Conservation (phyloP, 2,797 vertebrate species). For the Tachyglossus aculeatus region DNA sequence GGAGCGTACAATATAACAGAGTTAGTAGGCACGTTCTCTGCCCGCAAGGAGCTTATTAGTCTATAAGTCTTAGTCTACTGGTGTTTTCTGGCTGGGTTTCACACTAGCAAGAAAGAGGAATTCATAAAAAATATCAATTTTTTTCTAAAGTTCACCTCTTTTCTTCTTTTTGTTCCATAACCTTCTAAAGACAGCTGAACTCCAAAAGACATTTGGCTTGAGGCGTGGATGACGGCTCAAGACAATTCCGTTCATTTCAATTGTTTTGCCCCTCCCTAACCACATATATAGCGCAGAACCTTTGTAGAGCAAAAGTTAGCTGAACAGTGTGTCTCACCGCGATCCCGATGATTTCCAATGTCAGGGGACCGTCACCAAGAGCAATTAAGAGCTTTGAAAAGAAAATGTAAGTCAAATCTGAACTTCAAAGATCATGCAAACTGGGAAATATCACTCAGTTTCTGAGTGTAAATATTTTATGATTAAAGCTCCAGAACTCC, state of each 20-base stretch:
- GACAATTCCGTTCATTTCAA: background rate
- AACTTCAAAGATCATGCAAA: slow-evolving; percentile 57
- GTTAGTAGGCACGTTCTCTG: no score
- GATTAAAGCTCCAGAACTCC: slow-evolving; percentile 34
- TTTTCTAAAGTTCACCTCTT: no score
- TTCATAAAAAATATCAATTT: no score
- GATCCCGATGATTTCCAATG: background rate
- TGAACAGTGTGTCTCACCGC: background rate
- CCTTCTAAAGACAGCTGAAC: no score
- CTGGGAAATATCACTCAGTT: slow-evolving; percentile 43
- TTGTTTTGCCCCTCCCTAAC: background rate
- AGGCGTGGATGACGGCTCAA: no score
- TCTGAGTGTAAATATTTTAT: slow-evolving; percentile 57
- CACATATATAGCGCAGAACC: background rate
- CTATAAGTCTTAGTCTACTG: no score
- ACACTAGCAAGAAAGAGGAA: no score
- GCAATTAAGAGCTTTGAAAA: slow-evolving; percentile 53
- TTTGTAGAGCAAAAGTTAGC: background rate
- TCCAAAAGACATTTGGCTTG: no score
- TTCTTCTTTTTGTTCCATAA: no score
- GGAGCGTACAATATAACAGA: no score
- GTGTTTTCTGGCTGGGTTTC: no score
- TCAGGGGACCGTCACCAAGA: slow-evolving; percentile 2
- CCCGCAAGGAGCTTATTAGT: no score
- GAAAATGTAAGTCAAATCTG: slow-evolving; percentile 50